Evolutionary conservation across 1,140 invertebrate species (phyloP), one percentile per base, ranked within the genome.

Genomic region (Philopotamus ludificatus): DNA sequence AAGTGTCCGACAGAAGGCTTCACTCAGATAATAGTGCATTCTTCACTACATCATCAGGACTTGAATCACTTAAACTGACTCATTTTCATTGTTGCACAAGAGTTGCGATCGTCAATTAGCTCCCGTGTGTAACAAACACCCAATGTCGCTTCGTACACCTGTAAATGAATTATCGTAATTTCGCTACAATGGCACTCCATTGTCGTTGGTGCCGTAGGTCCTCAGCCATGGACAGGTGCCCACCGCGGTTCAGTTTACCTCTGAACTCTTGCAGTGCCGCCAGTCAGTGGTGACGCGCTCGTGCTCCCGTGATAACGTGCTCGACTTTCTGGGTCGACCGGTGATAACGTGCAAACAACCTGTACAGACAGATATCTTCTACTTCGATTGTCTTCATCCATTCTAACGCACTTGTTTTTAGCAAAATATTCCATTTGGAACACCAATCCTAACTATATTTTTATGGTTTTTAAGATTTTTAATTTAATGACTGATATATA

Each of bases 211-310:
- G 9, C 20, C 50, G 10, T 10, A 53, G 20, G 50, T 21, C n/a
- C 20, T 18, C 15, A 21, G 54, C 22, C 18, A 21, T 42, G 16
- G 25, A 44, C 57, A 60, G 57, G 57, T 60, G 57, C 42, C n/a
- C n/a, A n/a, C n/a, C n/a, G n/a, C n/a, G 18, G 44, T 47, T 47
- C 28, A 47, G 41, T 44, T 47, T 60, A 60, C 16, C 57, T 60
- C n/a, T 47, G 42, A 22, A 47, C 42, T 39, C 42, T 16, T 9
- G 1, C 3, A 26, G 15, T 12, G 9, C 4, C 42, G 34, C 57
- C 23, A 60, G 3, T 60, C 57, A 60, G 57, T 60, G 22, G 57
- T 60, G 47, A 47, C 57, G 42, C 42, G 57, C 20, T 16, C 57
- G 57, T 42, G 41, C 21, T 10, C 12, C 57, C 10, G 57, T 15